Base-by-base conservation (phyloP, 2,113 vertebrate genomes). In the Chlorodrepanis virens region DNA sequence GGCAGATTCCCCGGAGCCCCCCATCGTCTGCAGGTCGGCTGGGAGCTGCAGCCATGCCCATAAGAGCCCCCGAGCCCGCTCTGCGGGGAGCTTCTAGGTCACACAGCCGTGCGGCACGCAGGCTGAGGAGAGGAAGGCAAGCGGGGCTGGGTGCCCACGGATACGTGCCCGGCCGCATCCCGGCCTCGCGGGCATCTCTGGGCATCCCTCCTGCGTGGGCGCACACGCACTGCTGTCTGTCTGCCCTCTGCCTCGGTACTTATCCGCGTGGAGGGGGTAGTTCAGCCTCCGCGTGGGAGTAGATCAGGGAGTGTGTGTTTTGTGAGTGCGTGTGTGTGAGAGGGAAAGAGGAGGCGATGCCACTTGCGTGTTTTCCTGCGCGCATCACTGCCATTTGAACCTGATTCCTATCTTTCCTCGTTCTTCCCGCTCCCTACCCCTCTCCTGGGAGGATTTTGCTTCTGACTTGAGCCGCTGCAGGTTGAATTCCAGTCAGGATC, bases 211-310 rank as follows among this genome's bases (percentile, higher is more conserved):
- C 54, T 10, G 21, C 4, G 11, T 2, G 70, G 33, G 40, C 19
- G 35, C 28, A 11, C 33, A 25, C 1, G 5, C 67, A 1, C 7
- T 1, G 27, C 56, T 39, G 28, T 4, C 23, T 8, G 14, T 1
- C 56, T 21, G 17, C 23, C 78, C 50, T 10, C 27, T 27, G 37
- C 53, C 33, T 10, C 42, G 16, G 11, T 3, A 0, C 20, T 50
- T 5, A 2, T 5, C n/a, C 4, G 20, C 9, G 5, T 7, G 68
- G 5, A 14, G 68, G 21, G 21, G 20, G 24, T 5, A 16, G 23
- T 22, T 25, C 40, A 60, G 33, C 47, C 28, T 11, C 87, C 11
- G 50, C 7, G 0, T 7, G 40, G 5, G 27, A 1, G 12, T 12
- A 5, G 31, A 3, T 22, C 50, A 44, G 13, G 22, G 25, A 44